Base-by-base conservation (phyloP, 2,113 vertebrate genomes). In the Macaca mulatta region DNA sequence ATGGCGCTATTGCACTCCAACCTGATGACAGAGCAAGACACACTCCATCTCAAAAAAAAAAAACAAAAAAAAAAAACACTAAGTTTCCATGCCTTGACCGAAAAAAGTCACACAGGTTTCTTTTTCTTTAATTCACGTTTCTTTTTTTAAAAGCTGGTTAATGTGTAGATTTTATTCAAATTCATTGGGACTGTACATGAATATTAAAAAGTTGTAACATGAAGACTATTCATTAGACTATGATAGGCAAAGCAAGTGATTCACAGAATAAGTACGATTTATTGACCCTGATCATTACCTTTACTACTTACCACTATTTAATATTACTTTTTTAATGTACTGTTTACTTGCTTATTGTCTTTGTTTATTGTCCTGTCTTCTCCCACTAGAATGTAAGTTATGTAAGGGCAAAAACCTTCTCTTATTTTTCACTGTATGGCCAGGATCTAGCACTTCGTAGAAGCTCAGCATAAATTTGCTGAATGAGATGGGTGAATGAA, bases 291-390 rank as follows among this genome's bases (percentile, higher is more conserved):
- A 32, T 43, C 43, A 20, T 59, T 61, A 61, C 61, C 45, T 78
- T 83, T 52, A 89, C 13, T 61, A 67, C 55, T 69, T 50, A 48
- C 25, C 81, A 89, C 45, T n/a, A 77, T 50, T 27, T 84, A 75
- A 94, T 50, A 85, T 80, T 40, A 89, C 14, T 27, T 78, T 97
- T 90, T 97, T 78, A 80, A 83, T n/a, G 16, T 17, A 80, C 30
- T 91, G 45, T 55, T 84, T 79, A 74, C 61, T 90, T 96, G 55
- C 59, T 87, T 89, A 72, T 6, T 78, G 16, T 23, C 50, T n/a
- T 75, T 93, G 52, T 89, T 91, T 87, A 67, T 2, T 89, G 20
- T 14, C 59, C 40, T 8, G 2, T 79, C 59, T 92, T 92, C 57
- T 93, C 80, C 61, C 48, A 88, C 59, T 72, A 52, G 78, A 91